Conservation (phyloP, 2,113 vertebrate genomes). For the Petroica traversi region DNA sequence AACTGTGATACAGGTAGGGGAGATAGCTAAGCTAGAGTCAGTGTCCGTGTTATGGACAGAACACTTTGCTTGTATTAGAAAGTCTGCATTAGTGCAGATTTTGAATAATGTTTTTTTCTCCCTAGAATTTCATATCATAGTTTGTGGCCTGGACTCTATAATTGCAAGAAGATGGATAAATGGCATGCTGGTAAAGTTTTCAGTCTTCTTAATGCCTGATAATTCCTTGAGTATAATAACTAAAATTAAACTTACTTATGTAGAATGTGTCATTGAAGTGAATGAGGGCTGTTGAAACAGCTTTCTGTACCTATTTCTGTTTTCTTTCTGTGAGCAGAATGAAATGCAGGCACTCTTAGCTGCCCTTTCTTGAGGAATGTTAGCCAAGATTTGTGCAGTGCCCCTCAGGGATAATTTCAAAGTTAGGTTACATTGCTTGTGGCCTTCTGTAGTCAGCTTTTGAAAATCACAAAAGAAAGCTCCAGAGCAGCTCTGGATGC, state of each 20-base stretch:
- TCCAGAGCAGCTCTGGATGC: not conserved
- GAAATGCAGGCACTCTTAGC: not conserved
- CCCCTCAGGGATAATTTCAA: not conserved
- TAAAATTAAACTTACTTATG: not conserved
- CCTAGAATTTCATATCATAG: slow-evolving; percentile 94
- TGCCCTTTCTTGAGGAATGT: not conserved
- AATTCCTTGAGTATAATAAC: not conserved
- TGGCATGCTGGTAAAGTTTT: slow-evolving; percentile 88
- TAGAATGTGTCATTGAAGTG: not conserved
- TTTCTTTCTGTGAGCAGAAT: not conserved
- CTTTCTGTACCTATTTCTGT: not conserved
- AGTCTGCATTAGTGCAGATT: not conserved
- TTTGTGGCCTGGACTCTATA: slow-evolving; percentile 94
- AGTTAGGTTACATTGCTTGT: not conserved
- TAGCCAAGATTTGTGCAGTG: not conserved
- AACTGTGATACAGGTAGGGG: not conserved
- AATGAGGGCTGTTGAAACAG: not conserved
- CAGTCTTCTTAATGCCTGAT: not conserved
- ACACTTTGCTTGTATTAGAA: not conserved
- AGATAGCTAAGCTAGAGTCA: not conserved
- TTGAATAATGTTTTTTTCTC: not conserved
- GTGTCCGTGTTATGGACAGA: not conserved
- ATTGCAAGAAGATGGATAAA: slow-evolving; percentile 96
- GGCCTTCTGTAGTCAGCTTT: not conserved
- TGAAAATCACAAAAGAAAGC: not conserved